Evolutionary conservation across 2,888 invertebrate species (phyloP), one percentile per base, ranked within the genome.

Genomic region (Herminia tarsipennalis): DNA sequence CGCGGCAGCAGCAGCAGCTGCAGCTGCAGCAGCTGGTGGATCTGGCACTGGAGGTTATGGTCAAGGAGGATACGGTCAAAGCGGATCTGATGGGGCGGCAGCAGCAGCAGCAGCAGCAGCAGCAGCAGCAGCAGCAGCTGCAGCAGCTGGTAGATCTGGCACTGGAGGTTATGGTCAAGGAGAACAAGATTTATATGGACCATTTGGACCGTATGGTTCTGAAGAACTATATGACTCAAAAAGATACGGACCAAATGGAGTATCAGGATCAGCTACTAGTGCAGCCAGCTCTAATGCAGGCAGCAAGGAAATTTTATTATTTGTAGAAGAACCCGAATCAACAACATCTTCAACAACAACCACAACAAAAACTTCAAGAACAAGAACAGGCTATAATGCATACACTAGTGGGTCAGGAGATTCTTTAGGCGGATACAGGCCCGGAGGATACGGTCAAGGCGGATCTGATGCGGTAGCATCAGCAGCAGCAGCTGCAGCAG

Each of bases 401-500:
- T n/a, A n/a, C n/a, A n/a, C n/a, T n/a, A n/a, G n/a, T n/a, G n/a
- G n/a, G n/a, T n/a, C n/a, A n/a, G n/a, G n/a, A n/a, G n/a, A n/a
- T n/a, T n/a, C n/a, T n/a, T n/a, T n/a, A n/a, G n/a, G n/a, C n/a
- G n/a, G n/a, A n/a, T n/a, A n/a, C n/a, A n/a, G n/a, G n/a, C n/a
- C n/a, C n/a, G n/a, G n/a, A n/a, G n/a, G n/a, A 3, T 18, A 17
- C 5, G 32, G 32, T n/a, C 5, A n/a, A 9, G 32, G 10, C 1
- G 33, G 45, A 10, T 18, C 12, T 32, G 44, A 30, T 10, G 43
- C 5, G 3, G 12, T 21, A 10, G 2, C 33, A 2, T 2, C 41
- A 10, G 34, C 48, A 17, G 34, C 30, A 29, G 33, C 45, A 22
- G 30, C 40, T 5, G 37, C 54, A 13, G 35, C 39, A 20, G 17